Conservation (phyloP, 1,140 invertebrate species). For the Ericerus pela region DNA sequence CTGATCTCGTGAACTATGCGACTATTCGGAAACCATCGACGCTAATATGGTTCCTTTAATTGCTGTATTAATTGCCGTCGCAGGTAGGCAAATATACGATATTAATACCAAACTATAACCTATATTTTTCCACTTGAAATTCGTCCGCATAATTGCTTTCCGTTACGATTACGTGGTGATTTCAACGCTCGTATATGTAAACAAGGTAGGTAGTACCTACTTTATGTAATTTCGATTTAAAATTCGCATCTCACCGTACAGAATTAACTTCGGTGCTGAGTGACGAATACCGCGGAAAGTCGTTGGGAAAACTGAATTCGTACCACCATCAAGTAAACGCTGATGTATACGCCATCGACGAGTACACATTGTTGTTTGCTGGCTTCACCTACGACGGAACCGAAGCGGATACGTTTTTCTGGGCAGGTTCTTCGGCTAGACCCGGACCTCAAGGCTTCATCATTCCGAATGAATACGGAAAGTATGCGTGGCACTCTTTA, state of each 20-base stretch:
- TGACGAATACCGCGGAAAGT: conserved; percentile 61
- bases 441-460: conserved; percentile 83
- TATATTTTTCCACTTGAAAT: too few species aligned
- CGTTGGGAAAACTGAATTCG: conserved; percentile 70
- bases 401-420: conserved; percentile 80
- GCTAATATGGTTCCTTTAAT: too few species aligned
- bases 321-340: conserved; percentile 83
- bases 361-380: conserved; percentile 63
- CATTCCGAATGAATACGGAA: conserved; percentile 71
- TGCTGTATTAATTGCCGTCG: too few species aligned
- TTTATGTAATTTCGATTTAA: too few species aligned
- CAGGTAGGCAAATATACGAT: too few species aligned
- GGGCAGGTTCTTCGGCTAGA: conserved; percentile 71
- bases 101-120: too few species aligned
- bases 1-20: too few species aligned
- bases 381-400: conserved; percentile 84
- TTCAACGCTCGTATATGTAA: background rate
- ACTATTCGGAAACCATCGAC: too few species aligned
- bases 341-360: conserved; percentile 78
- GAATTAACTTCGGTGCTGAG: too few species aligned
- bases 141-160: too few species aligned
- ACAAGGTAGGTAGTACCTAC: background rate
- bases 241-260: too few species aligned
- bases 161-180: too few species aligned
- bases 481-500: conserved; percentile 36